Evolutionary conservation across 2,888 invertebrate species (phyloP), one percentile per base, ranked within the genome.

Genomic region (Ochropleura plecta): DNA sequence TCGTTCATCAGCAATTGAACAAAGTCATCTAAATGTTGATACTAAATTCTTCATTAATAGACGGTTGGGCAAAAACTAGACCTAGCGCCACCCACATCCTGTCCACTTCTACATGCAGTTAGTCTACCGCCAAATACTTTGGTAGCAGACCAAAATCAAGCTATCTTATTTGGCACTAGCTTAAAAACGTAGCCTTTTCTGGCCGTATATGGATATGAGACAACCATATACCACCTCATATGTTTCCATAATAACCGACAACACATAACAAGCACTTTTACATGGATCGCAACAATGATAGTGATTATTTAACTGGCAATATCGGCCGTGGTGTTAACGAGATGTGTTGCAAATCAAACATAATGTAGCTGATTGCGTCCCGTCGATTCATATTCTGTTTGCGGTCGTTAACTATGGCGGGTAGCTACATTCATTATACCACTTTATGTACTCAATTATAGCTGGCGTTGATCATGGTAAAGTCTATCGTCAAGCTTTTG

Each of bases 401-500:
- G 94, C 90, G 93, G 93, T 91, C 86, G 89, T 90, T 94, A 93
- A 93, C 94, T 92, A 93, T 65, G 71, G 67, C 48, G 68, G 71
- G 71, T 14, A 57, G 49, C 73, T 63, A 69, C 73, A 76, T 79
- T 85, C 83, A 83, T 79, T 83, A 83, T 82, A 69, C 44, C 76
- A 62, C 69, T 85, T 73, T 82, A 70, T 79, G 65, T 67, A 55
- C 69, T 63, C 73, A 72, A 72, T 85, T 85, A 83, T 80, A 84
- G 60, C 64, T 76, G 71, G 40, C 51, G 70, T 63, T 76, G 68
- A 74, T 84, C 69, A 60, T 67, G 48, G 81, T 65, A 46, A 70
- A 80, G 60, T 60, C 72, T 64, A 62, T 74, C 72, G 72, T 73
- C 46, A 55, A 0, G 48, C 60, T 62, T 62, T 62, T 62, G 18